Percentiles rank a stretch among this genome's conserved stretches.
Conservation (phyloP, 2,113 vertebrate genomes). For the Perca fluviatilis region DNA sequence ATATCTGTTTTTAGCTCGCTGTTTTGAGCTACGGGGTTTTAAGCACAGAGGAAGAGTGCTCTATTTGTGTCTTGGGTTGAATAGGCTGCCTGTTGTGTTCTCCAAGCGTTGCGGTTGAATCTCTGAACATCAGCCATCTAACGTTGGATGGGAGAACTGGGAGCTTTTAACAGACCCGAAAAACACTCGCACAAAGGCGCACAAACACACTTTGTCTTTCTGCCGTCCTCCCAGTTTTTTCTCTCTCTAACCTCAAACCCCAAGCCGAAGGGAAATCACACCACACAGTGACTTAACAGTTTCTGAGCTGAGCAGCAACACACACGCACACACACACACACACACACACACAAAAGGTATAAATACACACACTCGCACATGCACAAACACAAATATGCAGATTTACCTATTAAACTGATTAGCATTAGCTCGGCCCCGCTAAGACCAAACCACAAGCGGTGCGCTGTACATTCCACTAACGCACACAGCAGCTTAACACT, state of each 20-base stretch:
- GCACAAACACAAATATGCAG: conserved; percentile 54
- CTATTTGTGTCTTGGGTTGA: conserved; percentile 68
- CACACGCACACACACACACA: conserved; percentile 7
- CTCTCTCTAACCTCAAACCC: conserved; percentile 49
- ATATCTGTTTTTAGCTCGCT: conserved; percentile 60
- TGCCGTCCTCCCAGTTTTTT: conserved; percentile 18
- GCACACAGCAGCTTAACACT: conserved; percentile 38
- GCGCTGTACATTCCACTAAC: conserved; percentile 40
- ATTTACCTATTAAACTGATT: conserved; percentile 73
- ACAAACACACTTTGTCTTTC: conserved; percentile 45
- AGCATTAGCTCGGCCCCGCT: conserved; percentile 32
- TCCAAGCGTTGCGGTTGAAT: conserved; percentile 55
- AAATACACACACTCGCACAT: background rate
- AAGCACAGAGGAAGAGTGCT: conserved; percentile 45
- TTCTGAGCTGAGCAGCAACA: conserved; percentile 24
- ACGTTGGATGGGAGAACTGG: conserved; percentile 56
- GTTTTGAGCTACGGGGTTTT: conserved; percentile 45
- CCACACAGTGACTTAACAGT: conserved; percentile 42
- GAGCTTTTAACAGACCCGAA: conserved; percentile 59
- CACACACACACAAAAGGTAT: conserved; percentile 5
- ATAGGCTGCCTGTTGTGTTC: conserved; percentile 62
- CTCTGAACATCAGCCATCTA: conserved; percentile 57
- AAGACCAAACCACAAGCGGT: conserved; percentile 59
- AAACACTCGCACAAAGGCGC: conserved; percentile 27
- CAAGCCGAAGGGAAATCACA: conserved; percentile 58